phyloP scores from a whole-genome alignment of 92 coral and sea anemone genomes.

The Heliopora coerulea region DNA sequence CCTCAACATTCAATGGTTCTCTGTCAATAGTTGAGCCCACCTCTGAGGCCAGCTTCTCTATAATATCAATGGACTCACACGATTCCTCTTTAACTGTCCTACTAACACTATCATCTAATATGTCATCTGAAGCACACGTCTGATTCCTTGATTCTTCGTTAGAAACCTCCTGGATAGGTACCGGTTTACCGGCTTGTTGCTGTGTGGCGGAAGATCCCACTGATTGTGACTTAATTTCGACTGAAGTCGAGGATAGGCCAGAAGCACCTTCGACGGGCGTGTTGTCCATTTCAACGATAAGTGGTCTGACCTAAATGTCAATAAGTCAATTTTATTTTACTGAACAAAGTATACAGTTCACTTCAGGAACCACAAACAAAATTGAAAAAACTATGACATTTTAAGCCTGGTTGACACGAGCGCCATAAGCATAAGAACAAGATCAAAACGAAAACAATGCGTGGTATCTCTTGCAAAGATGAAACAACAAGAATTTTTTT shows the following conservation, averaged over 20 bases:
- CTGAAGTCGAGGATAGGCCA: background rate
- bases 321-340: no score
- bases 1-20: slow-evolving; percentile 67
- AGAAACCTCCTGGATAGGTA: slow-evolving; percentile 17
- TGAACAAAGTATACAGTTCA: no score
- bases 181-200: slow-evolving; percentile 8
- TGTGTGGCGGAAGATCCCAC: background rate
- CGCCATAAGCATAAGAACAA: no score
- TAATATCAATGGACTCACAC: slow-evolving; percentile 55
- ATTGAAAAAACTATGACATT: no score
- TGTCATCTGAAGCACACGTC: background rate
- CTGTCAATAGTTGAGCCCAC: slow-evolving; percentile 85
- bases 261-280: background rate
- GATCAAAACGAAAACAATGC: no score
- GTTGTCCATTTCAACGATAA: slow-evolving; percentile 45
- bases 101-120: background rate
- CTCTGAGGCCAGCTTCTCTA: slow-evolving; percentile 74
- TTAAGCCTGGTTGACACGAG: no score
- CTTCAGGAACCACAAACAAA: slow-evolving; percentile 2
- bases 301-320: slow-evolving; percentile 42
- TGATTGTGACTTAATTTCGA: slow-evolving; percentile 19
- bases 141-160: background rate
- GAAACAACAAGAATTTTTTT: no score
- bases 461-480: no score
- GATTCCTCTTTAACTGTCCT: background rate